Evolutionary conservation across 2,888 invertebrate species (phyloP).

Genomic region (Polietes domitor): DNA sequence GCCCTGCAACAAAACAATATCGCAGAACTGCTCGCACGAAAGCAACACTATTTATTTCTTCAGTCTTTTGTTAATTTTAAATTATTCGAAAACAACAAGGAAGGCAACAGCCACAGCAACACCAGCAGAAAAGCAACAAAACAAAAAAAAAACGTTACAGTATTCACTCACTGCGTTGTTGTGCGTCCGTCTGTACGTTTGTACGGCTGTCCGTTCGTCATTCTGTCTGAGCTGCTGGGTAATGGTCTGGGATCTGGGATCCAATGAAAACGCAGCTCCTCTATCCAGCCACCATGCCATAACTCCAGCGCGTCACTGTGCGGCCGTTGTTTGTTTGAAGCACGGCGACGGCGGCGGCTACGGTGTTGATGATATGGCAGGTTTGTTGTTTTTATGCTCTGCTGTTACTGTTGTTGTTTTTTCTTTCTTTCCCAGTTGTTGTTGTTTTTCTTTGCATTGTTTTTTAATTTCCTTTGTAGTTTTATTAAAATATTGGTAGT

Average conservation of each 20-base stretch:
- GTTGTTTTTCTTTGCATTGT: constrained; percentile 11
- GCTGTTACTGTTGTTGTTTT: neutral
- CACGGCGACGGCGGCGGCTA: neutral
- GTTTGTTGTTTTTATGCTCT: constrained; percentile 19
- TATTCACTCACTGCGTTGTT: constrained; percentile 1
- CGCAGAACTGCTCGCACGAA: neutral
- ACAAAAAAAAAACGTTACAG: constrained; percentile 6
- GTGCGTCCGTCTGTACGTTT: neutral
- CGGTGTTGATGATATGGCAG: constrained; percentile 45
- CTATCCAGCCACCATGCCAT: no score
- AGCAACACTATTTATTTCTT: constrained; percentile 19
- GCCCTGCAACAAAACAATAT: constrained; percentile 14
- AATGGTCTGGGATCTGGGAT: constrained; percentile 10
- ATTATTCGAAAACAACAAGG: constrained; percentile 27
- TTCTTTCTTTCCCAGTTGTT: neutral
- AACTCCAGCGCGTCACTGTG: neutral
- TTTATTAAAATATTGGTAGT: constrained; percentile 26
- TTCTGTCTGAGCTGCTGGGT: constrained; percentile 3
- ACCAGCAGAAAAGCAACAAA: constrained; percentile 13
- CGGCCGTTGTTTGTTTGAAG: constrained; percentile 5
- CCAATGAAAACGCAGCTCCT: neutral
- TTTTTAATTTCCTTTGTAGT: constrained; percentile 11
- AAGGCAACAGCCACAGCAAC: neutral
- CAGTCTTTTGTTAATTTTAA: constrained; percentile 35
- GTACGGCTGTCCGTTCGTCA: neutral